Evolutionary conservation across 2,113 vertebrate genomes (phyloP).

Genomic region (Chlamydotis undulata): DNA sequence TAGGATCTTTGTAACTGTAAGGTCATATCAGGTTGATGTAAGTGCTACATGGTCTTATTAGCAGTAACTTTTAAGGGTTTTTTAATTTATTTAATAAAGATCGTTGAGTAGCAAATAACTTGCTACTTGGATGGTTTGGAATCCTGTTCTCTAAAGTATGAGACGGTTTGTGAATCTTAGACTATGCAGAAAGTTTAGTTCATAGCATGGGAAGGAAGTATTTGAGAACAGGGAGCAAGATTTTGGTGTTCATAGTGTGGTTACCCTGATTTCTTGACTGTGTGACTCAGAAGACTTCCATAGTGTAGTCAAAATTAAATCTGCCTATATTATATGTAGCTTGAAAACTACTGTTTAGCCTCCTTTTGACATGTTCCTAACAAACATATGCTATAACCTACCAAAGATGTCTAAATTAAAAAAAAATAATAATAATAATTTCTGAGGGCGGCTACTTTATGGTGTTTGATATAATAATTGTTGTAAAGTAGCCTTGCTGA

Average conservation of each 20-base stretch:
- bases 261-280: not conserved
- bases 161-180: not conserved
- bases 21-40: not conserved
- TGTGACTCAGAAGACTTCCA: not conserved
- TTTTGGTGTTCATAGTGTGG: not conserved
- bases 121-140: not conserved
- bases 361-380: not conserved
- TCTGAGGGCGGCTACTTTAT: not conserved
- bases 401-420: not conserved
- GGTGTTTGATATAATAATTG: not conserved
- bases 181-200: not conserved
- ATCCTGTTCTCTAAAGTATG: not conserved
- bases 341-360: not conserved
- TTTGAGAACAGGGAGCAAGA: not conserved
- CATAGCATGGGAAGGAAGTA: not conserved
- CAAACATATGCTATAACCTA: not conserved
- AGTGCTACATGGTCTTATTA: not conserved
- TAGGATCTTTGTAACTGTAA: not conserved
- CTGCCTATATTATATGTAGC: not conserved
- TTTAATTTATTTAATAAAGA: not conserved
- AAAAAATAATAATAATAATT: not conserved
- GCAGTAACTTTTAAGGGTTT: not conserved
- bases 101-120: not conserved
- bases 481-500: not conserved
- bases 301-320: not conserved